phyloP scores from a whole-genome alignment of 2,888 invertebrate species.

The Brachyptera putata region DNA sequence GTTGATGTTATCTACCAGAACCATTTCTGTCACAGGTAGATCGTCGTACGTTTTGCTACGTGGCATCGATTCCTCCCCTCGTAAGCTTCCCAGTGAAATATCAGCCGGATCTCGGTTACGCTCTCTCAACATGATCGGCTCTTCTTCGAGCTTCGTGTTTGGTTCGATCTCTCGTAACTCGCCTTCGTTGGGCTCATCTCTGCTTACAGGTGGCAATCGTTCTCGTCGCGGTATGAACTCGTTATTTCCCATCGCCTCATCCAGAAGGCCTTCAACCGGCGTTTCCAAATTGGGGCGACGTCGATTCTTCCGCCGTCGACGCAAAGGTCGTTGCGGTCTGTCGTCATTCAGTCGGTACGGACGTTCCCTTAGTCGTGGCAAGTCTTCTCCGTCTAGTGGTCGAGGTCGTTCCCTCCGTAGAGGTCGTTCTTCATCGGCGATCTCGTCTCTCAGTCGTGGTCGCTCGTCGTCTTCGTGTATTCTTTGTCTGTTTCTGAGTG shows the following conservation, averaged over 20 bases:
- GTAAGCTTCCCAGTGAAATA: slow-evolving; percentile 3
- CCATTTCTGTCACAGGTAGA: neutral
- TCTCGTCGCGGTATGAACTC: neutral
- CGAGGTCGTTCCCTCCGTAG: neutral
- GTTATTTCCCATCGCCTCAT: slow-evolving; percentile 22
- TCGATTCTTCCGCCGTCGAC: slow-evolving; percentile 10
- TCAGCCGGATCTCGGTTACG: slow-evolving; percentile 1
- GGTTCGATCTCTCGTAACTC: neutral
- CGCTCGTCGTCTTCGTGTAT: neutral
- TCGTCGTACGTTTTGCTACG: neutral
- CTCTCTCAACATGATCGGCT: slow-evolving; percentile 21
- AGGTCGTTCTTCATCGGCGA: slow-evolving; percentile 9
- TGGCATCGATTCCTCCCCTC: slow-evolving; percentile 10
- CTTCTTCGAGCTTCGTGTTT: slow-evolving; percentile 30
- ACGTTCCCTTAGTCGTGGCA: neutral
- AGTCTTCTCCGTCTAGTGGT: neutral
- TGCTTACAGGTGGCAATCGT: neutral
- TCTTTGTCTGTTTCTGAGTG: neutral
- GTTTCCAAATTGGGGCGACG: slow-evolving; percentile 7
- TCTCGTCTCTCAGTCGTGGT: slow-evolving; percentile 1
- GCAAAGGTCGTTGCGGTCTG: slow-evolving; percentile 24
- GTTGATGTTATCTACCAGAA: neutral
- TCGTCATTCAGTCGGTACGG: slow-evolving; percentile 23
- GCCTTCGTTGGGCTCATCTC: no score
- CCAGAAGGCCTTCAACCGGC: slow-evolving; percentile 13